Evolutionary conservation across 1,140 invertebrate species (phyloP).

Genomic region (Onthophagus taurus): DNA sequence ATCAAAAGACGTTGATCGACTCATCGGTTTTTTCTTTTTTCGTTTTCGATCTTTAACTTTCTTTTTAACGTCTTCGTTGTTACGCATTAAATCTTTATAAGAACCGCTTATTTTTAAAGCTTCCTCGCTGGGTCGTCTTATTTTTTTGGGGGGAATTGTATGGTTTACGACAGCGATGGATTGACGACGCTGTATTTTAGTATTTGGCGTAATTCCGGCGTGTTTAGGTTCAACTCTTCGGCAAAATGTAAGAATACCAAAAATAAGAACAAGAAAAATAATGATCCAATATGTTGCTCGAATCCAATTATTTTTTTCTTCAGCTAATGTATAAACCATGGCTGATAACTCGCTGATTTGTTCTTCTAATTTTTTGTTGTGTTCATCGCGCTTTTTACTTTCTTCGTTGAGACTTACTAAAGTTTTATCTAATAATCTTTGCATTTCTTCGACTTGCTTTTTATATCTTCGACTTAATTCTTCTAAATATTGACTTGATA

Average conservation of each 20-base stretch:
- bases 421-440: slow-evolving; percentile 73
- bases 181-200: slow-evolving; percentile 41
- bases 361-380: slow-evolving; percentile 54
- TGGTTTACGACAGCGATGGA: slow-evolving; percentile 50
- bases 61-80: slow-evolving; percentile 33
- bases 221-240: slow-evolving; percentile 29
- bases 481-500: slow-evolving; percentile 91
- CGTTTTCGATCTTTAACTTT: slow-evolving; percentile 36
- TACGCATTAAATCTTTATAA: slow-evolving; percentile 44
- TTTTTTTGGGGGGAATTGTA: slow-evolving; percentile 40
- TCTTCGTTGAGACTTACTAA: slow-evolving; percentile 65
- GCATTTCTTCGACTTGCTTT: slow-evolving; percentile 93
- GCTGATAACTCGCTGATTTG: slow-evolving; percentile 50
- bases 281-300: slow-evolving; percentile 47
- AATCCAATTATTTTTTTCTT: slow-evolving; percentile 55
- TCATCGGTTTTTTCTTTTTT: slow-evolving; percentile 39
- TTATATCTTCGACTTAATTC: slow-evolving; percentile 90
- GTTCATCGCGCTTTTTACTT: slow-evolving; percentile 58
- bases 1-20: slow-evolving; percentile 24
- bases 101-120: slow-evolving; percentile 57
- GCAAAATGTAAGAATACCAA: slow-evolving; percentile 22
- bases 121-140: slow-evolving; percentile 66
- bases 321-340: slow-evolving; percentile 46
- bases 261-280: slow-evolving; percentile 35
- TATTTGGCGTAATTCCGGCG: slow-evolving; percentile 35